Evolutionary conservation across 2,113 vertebrate species (phyloP), one percentile per base, ranked within the genome.

Genomic region (Solea senegalensis): DNA sequence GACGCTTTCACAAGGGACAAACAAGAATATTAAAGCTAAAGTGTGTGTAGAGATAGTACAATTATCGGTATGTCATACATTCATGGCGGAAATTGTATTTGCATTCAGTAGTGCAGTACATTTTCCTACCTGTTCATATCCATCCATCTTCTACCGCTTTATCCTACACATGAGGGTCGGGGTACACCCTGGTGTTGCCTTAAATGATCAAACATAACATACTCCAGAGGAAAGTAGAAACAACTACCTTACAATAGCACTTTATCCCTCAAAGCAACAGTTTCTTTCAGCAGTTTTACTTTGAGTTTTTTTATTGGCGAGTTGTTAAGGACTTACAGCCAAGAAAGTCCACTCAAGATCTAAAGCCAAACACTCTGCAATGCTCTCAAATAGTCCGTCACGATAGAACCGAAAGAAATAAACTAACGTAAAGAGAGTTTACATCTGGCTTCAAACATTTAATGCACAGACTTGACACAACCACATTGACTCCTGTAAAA

Each of bases 311-410:
- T 89, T 78, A 82, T 86, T 85, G 63, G 76, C 80, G 61, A 74
- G 73, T 73, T 40, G 27, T 76, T 78, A 46, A 75, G 85, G 76
- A 68, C 76, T 52, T 55, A 82, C 71, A 87, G 73, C 80, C 82
- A 71, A 68, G 39, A 71, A 73, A 76, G 78, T 69, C 66, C 81
- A 82, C 74, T 69, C 34, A 10, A 57, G 58, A 52, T 72, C 59
- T 57, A 78, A 81, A 74, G 75, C 34, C 78, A 80, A 81, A 85
- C 4, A 13, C 44, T 45, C 71, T n/a, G 51, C 58, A 72, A 44
- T 27, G 28, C 60, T 74, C 71, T 76, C 52, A 44, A 60, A 75
- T 46, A 84, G 44, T 45, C 44, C 3, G 53, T 69, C n/a, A 81
- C 72, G 78, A 49, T 55, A 63, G 45, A 77, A 73, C 12, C 34